Conservation (phyloP, 2,797 vertebrate genomes). For the Enteromius thamalakanensis region DNA sequence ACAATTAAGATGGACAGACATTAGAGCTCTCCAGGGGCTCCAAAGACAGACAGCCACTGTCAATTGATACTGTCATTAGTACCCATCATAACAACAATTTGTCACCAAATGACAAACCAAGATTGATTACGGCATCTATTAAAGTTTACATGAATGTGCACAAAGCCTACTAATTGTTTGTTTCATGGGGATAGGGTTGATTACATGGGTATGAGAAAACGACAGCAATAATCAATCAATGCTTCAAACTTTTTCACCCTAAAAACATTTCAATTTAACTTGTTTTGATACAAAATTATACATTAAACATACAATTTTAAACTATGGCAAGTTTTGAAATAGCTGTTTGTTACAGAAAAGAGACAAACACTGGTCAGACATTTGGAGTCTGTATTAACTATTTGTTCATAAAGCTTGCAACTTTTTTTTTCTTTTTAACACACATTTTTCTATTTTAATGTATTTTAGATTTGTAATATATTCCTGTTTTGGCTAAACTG, state of each 20-base stretch:
- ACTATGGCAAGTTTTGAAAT: background rate
- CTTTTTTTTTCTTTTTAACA: no score
- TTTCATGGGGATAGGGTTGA: background rate
- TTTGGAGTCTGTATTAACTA: background rate
- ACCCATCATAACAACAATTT: background rate
- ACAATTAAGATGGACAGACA: constrained; percentile 2
- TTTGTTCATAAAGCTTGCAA: no score
- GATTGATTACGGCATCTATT: background rate
- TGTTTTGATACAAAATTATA: background rate
- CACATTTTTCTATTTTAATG: background rate
- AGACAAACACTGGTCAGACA: background rate
- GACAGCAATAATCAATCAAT: background rate
- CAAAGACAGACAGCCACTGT: background rate
- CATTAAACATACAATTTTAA: background rate
- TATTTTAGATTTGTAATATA: background rate
- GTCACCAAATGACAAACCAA: background rate
- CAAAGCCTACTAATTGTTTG: background rate
- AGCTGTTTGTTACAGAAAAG: background rate
- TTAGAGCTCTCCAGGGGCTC: background rate
- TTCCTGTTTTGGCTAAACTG: background rate
- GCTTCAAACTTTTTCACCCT: background rate
- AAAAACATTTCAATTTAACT: background rate
- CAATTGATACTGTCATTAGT: background rate
- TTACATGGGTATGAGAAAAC: background rate
- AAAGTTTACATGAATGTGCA: background rate